Evolutionary conservation across 2,113 vertebrate genomes (phyloP), one percentile per base, ranked within the genome.

Genomic region (Siniperca chuatsi): DNA sequence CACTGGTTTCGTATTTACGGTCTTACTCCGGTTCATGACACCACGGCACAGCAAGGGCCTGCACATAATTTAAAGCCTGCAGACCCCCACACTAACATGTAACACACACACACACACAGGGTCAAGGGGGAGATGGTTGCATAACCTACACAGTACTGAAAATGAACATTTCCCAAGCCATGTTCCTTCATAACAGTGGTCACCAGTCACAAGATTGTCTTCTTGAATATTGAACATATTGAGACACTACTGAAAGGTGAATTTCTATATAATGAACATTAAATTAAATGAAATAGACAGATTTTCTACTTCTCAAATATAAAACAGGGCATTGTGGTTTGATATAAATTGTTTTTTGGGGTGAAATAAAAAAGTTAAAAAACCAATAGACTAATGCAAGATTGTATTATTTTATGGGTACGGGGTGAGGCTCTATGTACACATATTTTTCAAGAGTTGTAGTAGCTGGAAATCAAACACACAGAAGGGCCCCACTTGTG

Each of bases 11-110:
- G 33, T 75, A 93, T 94, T 93, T 91, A 84, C 29, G 52, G 71
- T 79, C 84, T 92, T 90, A 80, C 73, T 68, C 57, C 2, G 16
- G 73, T 75, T 93, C 84, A 72, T 86, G 89, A 86, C 85, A 91
- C 44, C 75, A 13, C 69, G 44, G 78, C 88, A 83, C 91, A 89
- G 83, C 84, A 79, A 52, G 88, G 76, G 48, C 48, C 52, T 33
- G 48, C 58, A 42, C 60, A 16, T 64, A 83, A 83, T 69, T 87
- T 55, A 85, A 90, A 85, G 6, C 67, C 64, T 35, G 1, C 37
- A 64, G 74, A 40, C 55, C 73, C 71, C 48, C 13, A n/a, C 29
- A 25, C 29, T 25, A 85, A 72, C 86, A 90, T 93, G 88, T 91
- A 87, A 90, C 82, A 86, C 83, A 29, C 29, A 25, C 25, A 25